Base-by-base conservation (phyloP, 2,797 vertebrate species). In the Sebastes trivittatus region DNA sequence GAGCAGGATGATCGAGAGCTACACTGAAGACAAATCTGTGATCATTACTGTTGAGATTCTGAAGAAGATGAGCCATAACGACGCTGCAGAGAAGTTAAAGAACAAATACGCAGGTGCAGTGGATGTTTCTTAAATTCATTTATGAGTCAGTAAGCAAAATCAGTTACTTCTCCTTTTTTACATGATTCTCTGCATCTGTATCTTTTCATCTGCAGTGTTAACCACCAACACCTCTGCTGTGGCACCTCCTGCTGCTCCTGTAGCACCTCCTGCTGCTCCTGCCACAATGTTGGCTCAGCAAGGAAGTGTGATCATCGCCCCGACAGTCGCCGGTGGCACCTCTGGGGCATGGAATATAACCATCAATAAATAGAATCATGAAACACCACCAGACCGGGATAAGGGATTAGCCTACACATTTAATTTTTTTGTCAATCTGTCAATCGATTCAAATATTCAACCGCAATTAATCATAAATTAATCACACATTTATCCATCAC, bases 281-380 rank as follows among this genome's bases (percentile, higher is more conserved):
- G 1, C 4, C 20, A 0, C 68, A 5, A 7, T 90, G 0, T 9
- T 1, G 3, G 87, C 89, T 54, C 23, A 76, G n/a, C 1, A 30
- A 0, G 65, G 69, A 56, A 1, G 62, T 5, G 1, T 78, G 11
- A 10, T 90, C 56, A 0, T 88, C 0, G 63, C 82, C 7, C 86
- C 87, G 0, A 25, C 0, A 0, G 0, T 91, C 23, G 4, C 0
- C 0, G 11, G 20, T 2, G 0, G 11, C 69, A 52, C 1, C 6
- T 0, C 6, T 3, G 80, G 72, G 59, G 0, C 73, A 8, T 3
- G 10, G 60, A 89, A 61, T 49, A 1, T 91, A 78, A 85, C 0
- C 54, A 2, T 80, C 9, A 6, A 38, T 10, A 11, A 67, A 64
- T 64, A 36, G 68, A 16, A 1, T 2, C 5, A 13, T 16, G 54